phyloP scores from a whole-genome alignment of 2,113 vertebrate genomes.

The Oxyura jamaicensis region DNA sequence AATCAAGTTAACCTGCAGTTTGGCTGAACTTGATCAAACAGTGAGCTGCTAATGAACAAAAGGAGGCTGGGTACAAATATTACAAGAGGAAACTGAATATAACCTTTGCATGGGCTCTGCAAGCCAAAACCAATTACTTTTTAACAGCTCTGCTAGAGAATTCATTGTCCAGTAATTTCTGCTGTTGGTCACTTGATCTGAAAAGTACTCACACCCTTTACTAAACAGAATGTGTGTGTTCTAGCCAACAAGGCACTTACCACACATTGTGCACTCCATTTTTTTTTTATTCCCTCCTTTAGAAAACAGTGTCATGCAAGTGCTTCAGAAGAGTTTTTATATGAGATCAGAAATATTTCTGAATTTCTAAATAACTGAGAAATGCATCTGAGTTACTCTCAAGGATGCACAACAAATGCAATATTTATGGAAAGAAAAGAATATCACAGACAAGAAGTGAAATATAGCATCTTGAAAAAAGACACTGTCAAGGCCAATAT shows the following conservation, averaged over 20 bases:
- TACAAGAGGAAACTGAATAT: background rate
- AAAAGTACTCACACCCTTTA: background rate
- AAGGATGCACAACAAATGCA: background rate
- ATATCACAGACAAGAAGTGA: background rate
- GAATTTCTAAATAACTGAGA: conserved; percentile 26
- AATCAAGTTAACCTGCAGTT: background rate
- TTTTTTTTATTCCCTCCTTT: background rate
- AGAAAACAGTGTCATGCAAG: background rate
- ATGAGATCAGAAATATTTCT: conserved; percentile 10
- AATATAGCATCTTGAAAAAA: background rate
- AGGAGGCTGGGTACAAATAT: background rate
- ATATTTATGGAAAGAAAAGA: conserved; percentile 15
- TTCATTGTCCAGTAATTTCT: background rate
- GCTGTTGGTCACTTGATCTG: background rate
- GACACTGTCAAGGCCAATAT: background rate
- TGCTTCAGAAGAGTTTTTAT: background rate
- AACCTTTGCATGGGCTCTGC: background rate
- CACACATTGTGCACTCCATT: background rate
- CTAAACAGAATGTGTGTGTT: background rate
- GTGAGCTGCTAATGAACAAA: background rate
- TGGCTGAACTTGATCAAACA: background rate
- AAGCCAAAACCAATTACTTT: background rate
- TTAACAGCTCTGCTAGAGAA: background rate
- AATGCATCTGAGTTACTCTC: background rate
- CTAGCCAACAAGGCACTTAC: background rate